Conservation (phyloP, 2,797 vertebrate species). For the Oreochromis grahami region DNA sequence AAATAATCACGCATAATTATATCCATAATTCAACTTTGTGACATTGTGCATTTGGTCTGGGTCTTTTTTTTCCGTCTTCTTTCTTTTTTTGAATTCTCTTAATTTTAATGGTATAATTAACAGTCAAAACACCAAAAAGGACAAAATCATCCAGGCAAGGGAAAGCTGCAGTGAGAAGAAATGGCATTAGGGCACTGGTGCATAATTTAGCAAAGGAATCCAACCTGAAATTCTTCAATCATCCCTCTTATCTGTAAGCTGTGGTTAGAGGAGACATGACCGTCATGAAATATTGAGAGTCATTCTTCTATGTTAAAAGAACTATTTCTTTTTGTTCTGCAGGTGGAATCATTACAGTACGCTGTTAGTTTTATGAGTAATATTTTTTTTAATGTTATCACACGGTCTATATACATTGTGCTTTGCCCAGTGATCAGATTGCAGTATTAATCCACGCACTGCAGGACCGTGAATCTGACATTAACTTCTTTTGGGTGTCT, state of each 20-base stretch:
- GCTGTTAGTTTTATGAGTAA: not conserved
- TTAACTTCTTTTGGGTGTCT: not conserved
- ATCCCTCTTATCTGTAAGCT: slow-evolving; percentile 50
- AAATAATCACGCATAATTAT: slow-evolving; percentile 99
- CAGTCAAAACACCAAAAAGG: slow-evolving; percentile 72
- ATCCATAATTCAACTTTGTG: slow-evolving; percentile 99
- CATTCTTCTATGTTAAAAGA: slow-evolving; percentile 33
- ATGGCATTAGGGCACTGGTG: slow-evolving; percentile 26
- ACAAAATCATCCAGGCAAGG: slow-evolving; percentile 68
- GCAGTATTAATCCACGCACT: slow-evolving; percentile 21
- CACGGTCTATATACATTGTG: not conserved
- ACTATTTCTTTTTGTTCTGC: slow-evolving; percentile 22
- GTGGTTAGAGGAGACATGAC: slow-evolving; percentile 50
- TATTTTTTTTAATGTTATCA: slow-evolving; percentile 7
- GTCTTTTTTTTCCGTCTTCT: slow-evolving; percentile 65
- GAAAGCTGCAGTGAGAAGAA: slow-evolving; percentile 65
- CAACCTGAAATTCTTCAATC: slow-evolving; percentile 62
- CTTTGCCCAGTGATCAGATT: slow-evolving; percentile 11
- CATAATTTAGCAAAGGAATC: slow-evolving; percentile 54
- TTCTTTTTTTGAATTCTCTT: slow-evolving; percentile 84
- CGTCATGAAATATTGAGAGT: slow-evolving; percentile 53
- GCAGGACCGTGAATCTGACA: slow-evolving; percentile 15
- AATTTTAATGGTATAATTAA: slow-evolving; percentile 96
- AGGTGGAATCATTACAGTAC: slow-evolving; percentile 15
- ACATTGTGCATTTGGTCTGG: slow-evolving; percentile 87